Conservation (phyloP, 2,888 invertebrate species). For the Phania funesta region DNA sequence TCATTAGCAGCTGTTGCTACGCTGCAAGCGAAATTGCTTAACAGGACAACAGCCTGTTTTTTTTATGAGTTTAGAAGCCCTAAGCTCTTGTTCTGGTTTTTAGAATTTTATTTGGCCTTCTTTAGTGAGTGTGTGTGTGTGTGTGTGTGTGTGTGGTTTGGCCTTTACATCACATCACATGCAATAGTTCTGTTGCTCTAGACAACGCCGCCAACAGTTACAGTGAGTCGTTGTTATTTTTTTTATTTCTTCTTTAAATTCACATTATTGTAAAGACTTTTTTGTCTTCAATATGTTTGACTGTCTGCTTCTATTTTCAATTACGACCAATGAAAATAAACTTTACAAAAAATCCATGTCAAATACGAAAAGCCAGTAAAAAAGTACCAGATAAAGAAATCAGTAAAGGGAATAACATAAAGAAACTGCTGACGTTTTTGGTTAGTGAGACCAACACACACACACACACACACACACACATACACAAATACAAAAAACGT, state of each 20-base stretch:
- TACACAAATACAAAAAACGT: neutral
- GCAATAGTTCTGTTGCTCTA: slow-evolving; percentile 45
- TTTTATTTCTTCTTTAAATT: slow-evolving; percentile 37
- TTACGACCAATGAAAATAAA: slow-evolving; percentile 55
- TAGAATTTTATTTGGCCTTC: slow-evolving; percentile 2
- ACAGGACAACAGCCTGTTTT: slow-evolving; percentile 12
- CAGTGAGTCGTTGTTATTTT: neutral
- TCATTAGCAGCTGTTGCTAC: slow-evolving; percentile 55
- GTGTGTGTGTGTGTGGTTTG: slow-evolving; percentile 29
- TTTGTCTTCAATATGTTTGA: slow-evolving; percentile 45
- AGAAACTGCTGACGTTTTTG: slow-evolving; percentile 59
- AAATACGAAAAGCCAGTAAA: slow-evolving; percentile 34
- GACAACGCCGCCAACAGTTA: slow-evolving; percentile 44
- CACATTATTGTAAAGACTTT: slow-evolving; percentile 35
- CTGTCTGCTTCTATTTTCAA: slow-evolving; percentile 58
- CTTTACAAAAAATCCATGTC: slow-evolving; percentile 45
- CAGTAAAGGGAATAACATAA: slow-evolving; percentile 46
- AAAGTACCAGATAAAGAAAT: slow-evolving; percentile 8
- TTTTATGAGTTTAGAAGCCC: neutral
- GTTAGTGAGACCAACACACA: slow-evolving; percentile 47
- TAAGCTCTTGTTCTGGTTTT: slow-evolving; percentile 11
- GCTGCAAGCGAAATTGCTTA: slow-evolving; percentile 8
- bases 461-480: slow-evolving; percentile 30
- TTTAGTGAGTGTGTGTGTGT: slow-evolving; percentile 16
- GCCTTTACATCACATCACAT: slow-evolving; percentile 38